Conservation (phyloP, 2,113 vertebrate genomes). For the Hippoglossus stenolepis region DNA sequence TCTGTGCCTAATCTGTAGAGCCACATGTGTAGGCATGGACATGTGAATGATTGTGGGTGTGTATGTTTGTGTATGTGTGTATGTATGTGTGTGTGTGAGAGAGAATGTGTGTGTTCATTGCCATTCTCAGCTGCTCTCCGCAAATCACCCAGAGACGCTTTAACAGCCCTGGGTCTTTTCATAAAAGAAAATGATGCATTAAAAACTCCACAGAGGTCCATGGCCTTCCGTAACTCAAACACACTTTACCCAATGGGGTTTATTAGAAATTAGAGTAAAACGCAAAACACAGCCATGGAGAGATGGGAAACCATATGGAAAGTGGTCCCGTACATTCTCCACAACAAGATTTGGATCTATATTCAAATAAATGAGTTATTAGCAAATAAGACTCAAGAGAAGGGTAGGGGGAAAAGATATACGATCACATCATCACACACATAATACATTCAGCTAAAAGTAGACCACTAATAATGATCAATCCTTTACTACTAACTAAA, state of each 20-base stretch:
- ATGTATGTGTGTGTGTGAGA: constrained; percentile 10
- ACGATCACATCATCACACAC: neutral
- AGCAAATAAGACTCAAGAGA: neutral
- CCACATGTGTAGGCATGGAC: neutral
- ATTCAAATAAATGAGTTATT: neutral
- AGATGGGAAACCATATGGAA: constrained; percentile 14
- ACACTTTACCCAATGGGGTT: constrained; percentile 56
- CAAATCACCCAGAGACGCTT: constrained; percentile 74
- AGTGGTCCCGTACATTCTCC: neutral
- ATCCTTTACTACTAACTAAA: neutral
- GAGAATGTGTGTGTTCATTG: constrained; percentile 26
- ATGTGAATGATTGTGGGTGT: constrained; percentile 17
- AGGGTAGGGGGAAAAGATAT: too few relatives aligned
- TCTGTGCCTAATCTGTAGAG: neutral
- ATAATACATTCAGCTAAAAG: neutral
- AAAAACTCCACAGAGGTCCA: constrained; percentile 56
- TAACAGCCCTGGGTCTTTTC: constrained; percentile 61
- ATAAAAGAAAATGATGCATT: constrained; percentile 72
- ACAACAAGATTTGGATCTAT: neutral
- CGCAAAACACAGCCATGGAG: neutral
- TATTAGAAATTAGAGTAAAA: constrained; percentile 50
- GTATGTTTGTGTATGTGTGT: constrained; percentile 16
- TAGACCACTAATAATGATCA: neutral
- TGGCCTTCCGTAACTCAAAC: constrained; percentile 66
- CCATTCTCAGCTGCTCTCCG: constrained; percentile 70